Base-by-base conservation (phyloP, 1,140 invertebrate species). In the Drosophila erecta region DNA sequence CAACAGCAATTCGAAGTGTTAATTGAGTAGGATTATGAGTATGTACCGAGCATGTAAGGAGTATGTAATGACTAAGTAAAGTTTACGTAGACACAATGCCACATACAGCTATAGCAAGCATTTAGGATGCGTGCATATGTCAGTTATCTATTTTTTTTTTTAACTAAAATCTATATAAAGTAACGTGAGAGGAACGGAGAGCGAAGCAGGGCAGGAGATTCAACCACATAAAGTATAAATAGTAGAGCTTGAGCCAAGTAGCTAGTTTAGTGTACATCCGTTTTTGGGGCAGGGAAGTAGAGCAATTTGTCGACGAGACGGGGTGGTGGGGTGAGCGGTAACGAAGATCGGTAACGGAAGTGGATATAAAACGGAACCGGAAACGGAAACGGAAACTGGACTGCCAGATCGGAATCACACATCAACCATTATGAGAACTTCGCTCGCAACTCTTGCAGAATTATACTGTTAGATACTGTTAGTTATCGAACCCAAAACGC, bases 201-300 rank as follows among this genome's bases (percentile, higher is more conserved):
- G 27, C 47, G 47, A 33, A 54, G 55, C 15, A 17, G 47, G 44
- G 49, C 44, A 54, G 44, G 59, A 73, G 76, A 83, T 78, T 58
- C 79, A 81, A 83, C 79, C 81, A 76, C 57, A 85, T 66, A 66
- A 81, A 74, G 74, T 83, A 81, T 81, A 81, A 69, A 83, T 81
- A 67, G 72, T 75, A 83, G 54, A 56, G 78, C 70, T 53, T 77
- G 79, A 75, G 58, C 57, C 81, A 80, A 75, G 58, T 80, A 80
- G 78, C 64, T 80, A 79, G 78, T 70, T 65, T 50, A 50, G 47
- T 17, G 47, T 33, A 33, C 24, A 50, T 50, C 47, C 27, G 47
- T 50, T 47, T 76, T 76, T 60, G 27, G 49, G 49, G 24, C 47
- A 41, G 17, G 10, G 24, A 22, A 66, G 33, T 66, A 64, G 44